These are phyloP conservation scores for Eupsilia transversa DNA, from an alignment of 2,888 invertebrate species.

Conservation along the genomic window DNA sequence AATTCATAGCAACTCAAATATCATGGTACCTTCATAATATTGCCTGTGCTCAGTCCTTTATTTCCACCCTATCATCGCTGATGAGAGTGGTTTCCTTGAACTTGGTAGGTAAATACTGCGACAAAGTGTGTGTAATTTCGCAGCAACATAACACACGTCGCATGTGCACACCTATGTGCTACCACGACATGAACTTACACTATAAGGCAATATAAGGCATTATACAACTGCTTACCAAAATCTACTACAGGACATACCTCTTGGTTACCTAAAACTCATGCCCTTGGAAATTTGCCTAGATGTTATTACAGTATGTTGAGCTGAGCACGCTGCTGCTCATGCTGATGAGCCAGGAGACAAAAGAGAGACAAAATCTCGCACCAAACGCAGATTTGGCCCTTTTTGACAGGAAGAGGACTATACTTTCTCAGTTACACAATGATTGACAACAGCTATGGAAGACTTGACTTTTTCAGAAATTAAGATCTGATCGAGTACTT, in stretches of 20 bases:
- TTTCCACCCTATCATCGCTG: slow-evolving; percentile 16
- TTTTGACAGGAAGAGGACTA: background rate
- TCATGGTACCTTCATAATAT: background rate
- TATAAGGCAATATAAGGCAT: background rate
- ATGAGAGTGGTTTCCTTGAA: slow-evolving; percentile 69
- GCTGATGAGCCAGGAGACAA: too few relatives aligned
- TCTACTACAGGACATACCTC: background rate
- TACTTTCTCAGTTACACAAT: background rate
- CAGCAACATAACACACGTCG: slow-evolving; percentile 57
- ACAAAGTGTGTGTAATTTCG: slow-evolving; percentile 60
- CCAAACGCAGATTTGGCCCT: background rate
- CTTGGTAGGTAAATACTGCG: slow-evolving; percentile 61
- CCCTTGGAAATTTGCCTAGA: background rate
- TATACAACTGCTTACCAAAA: background rate
- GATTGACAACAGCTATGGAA: background rate
- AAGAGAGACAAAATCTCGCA: background rate
- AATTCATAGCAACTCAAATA: background rate
- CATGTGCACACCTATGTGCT: slow-evolving; percentile 31
- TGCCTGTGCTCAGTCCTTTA: slow-evolving; percentile 15
- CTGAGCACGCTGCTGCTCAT: background rate
- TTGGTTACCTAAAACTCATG: background rate
- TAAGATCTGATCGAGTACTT: background rate
- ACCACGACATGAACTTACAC: slow-evolving; percentile 49
- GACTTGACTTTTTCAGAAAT: background rate
- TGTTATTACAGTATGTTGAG: background rate